Evolutionary conservation across 2,113 vertebrate species (phyloP).

Genomic region (Gymnobelideus leadbeateri): DNA sequence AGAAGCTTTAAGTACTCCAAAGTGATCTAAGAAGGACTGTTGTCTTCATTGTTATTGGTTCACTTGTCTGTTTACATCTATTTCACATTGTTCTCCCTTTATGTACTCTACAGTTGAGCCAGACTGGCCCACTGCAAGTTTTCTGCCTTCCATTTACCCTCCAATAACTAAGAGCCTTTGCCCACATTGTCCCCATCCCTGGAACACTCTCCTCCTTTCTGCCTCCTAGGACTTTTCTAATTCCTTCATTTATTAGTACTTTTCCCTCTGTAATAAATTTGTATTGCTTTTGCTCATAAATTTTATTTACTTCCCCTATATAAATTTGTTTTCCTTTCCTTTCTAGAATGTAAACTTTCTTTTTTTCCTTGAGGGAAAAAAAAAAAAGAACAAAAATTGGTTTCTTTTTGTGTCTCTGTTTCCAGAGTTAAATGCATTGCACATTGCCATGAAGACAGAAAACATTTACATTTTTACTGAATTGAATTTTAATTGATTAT

Average conservation of each 20-base stretch:
- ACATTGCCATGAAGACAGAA: not conserved
- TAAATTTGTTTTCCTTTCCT: not conserved
- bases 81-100: not conserved
- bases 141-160: not conserved
- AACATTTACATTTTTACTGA: not conserved
- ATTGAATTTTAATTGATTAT: not conserved
- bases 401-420: not conserved
- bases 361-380: not conserved
- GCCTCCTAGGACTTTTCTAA: not conserved
- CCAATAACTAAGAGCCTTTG: not conserved
- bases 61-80: not conserved
- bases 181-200: not conserved
- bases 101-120: not conserved
- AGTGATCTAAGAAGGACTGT: not conserved
- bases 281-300: not conserved
- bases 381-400: not conserved
- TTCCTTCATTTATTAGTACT: not conserved
- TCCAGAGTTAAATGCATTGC: not conserved
- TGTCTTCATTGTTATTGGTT: not conserved
- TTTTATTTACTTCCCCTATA: not conserved
- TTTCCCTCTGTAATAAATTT: not conserved
- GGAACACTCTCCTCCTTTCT: not conserved
- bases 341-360: not conserved
- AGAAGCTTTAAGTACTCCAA: slow-evolving; percentile 61
- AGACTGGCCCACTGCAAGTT: not conserved